phyloP scores from a whole-genome alignment of 2,888 invertebrate species.

The Candidula unifasciata region DNA sequence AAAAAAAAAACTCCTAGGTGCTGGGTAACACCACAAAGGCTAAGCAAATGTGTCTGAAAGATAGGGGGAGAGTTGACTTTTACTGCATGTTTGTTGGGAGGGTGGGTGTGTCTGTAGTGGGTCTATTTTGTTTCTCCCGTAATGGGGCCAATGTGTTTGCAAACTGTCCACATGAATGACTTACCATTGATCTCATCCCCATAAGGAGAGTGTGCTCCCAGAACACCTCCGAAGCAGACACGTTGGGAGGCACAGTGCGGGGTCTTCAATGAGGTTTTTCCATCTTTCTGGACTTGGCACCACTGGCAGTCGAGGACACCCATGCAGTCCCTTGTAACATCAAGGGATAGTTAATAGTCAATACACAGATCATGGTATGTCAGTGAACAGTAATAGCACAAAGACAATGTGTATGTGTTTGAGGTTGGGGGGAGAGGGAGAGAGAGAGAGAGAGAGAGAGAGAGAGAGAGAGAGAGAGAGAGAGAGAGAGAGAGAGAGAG shows the following conservation, averaged over 20 bases:
- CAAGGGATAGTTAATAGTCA: not conserved
- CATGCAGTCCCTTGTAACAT: constrained; percentile 78
- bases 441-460: no score
- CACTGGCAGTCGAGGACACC: constrained; percentile 93
- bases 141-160: not conserved
- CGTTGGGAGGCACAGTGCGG: constrained; percentile 90
- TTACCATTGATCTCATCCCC: constrained; percentile 81
- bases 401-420: not conserved
- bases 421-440: not conserved
- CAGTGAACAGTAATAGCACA: not conserved
- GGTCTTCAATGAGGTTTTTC: constrained; percentile 83
- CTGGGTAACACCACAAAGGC: no score
- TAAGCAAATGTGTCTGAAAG: no score
- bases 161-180: not conserved
- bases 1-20: no score
- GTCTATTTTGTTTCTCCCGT: no score
- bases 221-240: constrained; percentile 90
- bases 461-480: no score
- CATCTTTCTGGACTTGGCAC: constrained; percentile 90
- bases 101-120: no score
- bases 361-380: not conserved
- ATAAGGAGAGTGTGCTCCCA: constrained; percentile 90
- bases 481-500: no score
- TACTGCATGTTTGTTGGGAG: no score
- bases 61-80: no score